Base-by-base conservation (phyloP, 2,888 invertebrate genomes). In the Ernsta delagoae region DNA sequence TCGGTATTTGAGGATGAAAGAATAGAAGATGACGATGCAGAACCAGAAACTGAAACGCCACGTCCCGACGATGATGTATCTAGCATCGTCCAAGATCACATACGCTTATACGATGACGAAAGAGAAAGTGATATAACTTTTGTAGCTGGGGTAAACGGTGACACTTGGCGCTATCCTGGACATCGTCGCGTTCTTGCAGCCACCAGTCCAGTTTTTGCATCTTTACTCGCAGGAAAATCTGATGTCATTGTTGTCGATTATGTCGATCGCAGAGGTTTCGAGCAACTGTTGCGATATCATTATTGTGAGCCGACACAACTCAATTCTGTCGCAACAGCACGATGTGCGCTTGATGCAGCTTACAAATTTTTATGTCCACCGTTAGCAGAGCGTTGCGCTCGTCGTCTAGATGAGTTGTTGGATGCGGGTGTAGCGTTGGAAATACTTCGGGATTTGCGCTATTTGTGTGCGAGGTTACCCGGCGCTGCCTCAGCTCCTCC, bases 361-460 rank as follows among this genome's bases (percentile, higher is more conserved):
- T 95, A 96, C 80, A 96, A 96, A 79, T 96, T 97, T 80, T 90
- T 96, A 59, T 96, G 97, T 76, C 94, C 95, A 5, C 95, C 95
- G 24, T 90, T 97, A 63, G 96, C 96, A 2, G 94, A 31, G 31
- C 31, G 31, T 31, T 31, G 31, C 31, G 31, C 31, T 31, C 31
- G 31, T 31, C 31, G 31, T 2, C 92, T 97, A 53, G 95, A 95
- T 74, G 93, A 93, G 68, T 94, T 96, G 83, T 84, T 97, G 41
- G 94, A 94, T 70, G 92, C 94, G 4, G 92, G 94, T 16, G 96
- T 95, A 62, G 96, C 96, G 0, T 92, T 97, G 3, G 94, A 95
- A 76, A 94, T 96, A 64, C 89, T 96, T 75, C 94, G 94, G 1
- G 95, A 95, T 65, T 83, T 96, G 41, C 86, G 94, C 53, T 94